Base-by-base conservation (phyloP, 1,140 invertebrate species). In the Forficula auricularia region DNA sequence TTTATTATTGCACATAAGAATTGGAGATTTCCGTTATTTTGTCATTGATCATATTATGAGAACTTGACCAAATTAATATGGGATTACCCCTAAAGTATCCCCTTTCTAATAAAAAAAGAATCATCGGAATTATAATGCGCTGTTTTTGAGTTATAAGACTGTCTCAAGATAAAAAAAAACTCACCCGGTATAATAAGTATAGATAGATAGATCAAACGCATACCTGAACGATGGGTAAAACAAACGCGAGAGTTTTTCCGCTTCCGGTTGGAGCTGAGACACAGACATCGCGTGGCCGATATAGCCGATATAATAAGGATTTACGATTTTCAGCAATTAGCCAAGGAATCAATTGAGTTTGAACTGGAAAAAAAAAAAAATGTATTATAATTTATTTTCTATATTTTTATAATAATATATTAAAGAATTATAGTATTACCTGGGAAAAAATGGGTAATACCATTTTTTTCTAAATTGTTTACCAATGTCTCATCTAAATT, bases 251-350 rank as follows among this genome's bases (percentile, higher is more conserved):
- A 1, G 94, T 98, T 70, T 98, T 98, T 8, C 94, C 94, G 71
- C 89, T 95, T 9, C 94, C 95, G 12, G 95, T 98, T 15, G 92
- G 90, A 33, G 92, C 89, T 16, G 89, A 94, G 30, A 98, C 82
- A 66, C 92, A 97, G n/a, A 95, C 68, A 61, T 98, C 94, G 49
- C 75, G 69, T 0, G 82, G 79, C 59, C 81, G 73, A 48, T 74
- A 70, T 1, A 66, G 59, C 44, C 61, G 52, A n/a, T n/a, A n/a
- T n/a, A n/a, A n/a, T n/a, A n/a, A n/a, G 31, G 73, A 68, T 44
- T 72, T 64, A 32, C 67, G 60, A 43, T 73, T 64, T 45, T 68
- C 68, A 46, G 73, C 60, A 6, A 90, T 53, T 30, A 95, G 61
- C 66, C 77, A 87, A 2, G 85, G 82, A 46, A 96, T 79, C 0